Evolutionary conservation across 2,113 vertebrate species (phyloP).

Genomic region (Daubentonia madagascariensis): DNA sequence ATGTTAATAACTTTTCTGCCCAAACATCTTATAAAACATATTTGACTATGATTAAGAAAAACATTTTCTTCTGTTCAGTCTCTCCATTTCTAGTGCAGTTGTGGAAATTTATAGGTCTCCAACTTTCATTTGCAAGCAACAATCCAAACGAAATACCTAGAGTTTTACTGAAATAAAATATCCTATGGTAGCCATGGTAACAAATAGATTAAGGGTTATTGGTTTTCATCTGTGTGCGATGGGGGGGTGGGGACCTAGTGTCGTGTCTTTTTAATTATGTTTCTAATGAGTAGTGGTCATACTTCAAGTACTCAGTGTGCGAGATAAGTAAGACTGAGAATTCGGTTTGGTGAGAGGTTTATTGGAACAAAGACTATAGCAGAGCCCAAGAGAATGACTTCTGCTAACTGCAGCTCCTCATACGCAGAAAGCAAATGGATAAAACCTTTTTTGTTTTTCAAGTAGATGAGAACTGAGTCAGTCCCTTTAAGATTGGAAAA

Average conservation of each 20-base stretch:
- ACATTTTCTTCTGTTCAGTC: slow-evolving; percentile 26
- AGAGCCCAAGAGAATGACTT: slow-evolving; percentile 56
- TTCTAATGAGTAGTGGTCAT: slow-evolving; percentile 81
- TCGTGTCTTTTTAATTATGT: slow-evolving; percentile 85
- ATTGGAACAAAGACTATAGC: slow-evolving; percentile 75
- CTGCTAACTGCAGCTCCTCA: slow-evolving; percentile 16
- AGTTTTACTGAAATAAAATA: slow-evolving; percentile 84
- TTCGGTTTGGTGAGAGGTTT: slow-evolving; percentile 71
- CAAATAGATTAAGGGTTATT: slow-evolving; percentile 87
- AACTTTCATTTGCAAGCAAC: slow-evolving; percentile 72
- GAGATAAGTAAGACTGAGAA: slow-evolving; percentile 56
- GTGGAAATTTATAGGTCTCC: slow-evolving; percentile 47
- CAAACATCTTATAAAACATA: slow-evolving; percentile 22
- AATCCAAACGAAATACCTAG: slow-evolving; percentile 77
- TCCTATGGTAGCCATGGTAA: slow-evolving; percentile 88
- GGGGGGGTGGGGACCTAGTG: slow-evolving; percentile 66
- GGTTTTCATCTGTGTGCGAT: slow-evolving; percentile 83
- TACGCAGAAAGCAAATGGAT: slow-evolving; percentile 50
- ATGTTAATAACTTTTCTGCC: slow-evolving; percentile 68
- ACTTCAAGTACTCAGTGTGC: slow-evolving; percentile 70
- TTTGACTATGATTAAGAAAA: slow-evolving; percentile 43
- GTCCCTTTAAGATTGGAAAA: slow-evolving; percentile 47
- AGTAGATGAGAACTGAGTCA: slow-evolving; percentile 48
- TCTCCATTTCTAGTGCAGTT: slow-evolving; percentile 27
- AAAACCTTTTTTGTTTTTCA: slow-evolving; percentile 22